A percentile compares a stretch with the other conserved stretches of the same genome.
These are phyloP conservation scores for Tridacna gigas DNA, from an alignment of 2,888 invertebrate genomes.

Conservation along the genomic window DNA sequence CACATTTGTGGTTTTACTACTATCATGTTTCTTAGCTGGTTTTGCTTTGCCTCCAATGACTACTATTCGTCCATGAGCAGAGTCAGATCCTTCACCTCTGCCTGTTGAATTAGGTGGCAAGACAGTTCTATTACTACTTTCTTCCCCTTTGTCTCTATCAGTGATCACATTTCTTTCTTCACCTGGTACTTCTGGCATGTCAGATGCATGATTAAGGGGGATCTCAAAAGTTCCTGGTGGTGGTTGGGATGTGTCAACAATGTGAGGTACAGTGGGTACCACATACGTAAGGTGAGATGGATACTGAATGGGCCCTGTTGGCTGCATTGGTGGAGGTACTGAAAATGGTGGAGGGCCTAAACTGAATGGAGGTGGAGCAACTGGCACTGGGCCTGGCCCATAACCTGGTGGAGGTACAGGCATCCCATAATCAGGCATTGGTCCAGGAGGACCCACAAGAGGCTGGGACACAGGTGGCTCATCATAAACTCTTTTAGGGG, in stretches of 20 bases:
- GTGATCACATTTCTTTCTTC: not conserved
- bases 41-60: conserved; percentile 9
- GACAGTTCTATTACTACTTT: not conserved
- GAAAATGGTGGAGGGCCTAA: conserved; percentile 44
- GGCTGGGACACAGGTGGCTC: conserved; percentile 17
- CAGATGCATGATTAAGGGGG: conserved; percentile 26
- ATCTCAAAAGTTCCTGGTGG: conserved; percentile 52
- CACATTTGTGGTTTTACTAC: not conserved
- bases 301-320: not conserved
- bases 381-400: conserved; percentile 31
- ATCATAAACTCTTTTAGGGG: conserved; percentile 13
- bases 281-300: not conserved
- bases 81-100: not conserved
- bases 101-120: not conserved
- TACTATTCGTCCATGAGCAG: conserved; percentile 5
- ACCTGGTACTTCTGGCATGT: conserved; percentile 4
- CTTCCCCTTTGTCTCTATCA: not conserved
- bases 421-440: conserved; percentile 9
- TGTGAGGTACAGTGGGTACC: conserved; percentile 4
- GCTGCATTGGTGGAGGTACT: conserved; percentile 33
- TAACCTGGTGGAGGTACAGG: conserved; percentile 36
- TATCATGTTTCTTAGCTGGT: not conserved
- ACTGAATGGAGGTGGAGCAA: conserved; percentile 36
- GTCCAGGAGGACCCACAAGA: conserved; percentile 15
- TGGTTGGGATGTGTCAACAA: conserved; percentile 26